phyloP scores from a whole-genome alignment of 2,888 invertebrate genomes.

The Emmelina monodactyla region DNA sequence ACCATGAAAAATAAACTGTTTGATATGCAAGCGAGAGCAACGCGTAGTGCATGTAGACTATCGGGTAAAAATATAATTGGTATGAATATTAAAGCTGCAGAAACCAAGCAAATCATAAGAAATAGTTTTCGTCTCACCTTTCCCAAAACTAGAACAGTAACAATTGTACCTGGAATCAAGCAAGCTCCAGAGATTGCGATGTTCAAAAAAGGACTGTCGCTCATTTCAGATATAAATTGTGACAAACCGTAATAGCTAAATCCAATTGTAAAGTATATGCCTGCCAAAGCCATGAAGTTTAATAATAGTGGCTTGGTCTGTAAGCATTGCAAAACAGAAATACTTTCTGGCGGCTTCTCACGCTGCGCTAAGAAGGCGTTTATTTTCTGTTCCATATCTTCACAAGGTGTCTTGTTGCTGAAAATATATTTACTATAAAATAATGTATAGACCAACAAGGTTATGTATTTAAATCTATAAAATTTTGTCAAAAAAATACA shows the following conservation, averaged over 20 bases:
- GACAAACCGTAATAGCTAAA: slow-evolving; percentile 86
- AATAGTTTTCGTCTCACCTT: slow-evolving; percentile 65
- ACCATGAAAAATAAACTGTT: slow-evolving; percentile 80
- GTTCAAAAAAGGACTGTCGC: slow-evolving; percentile 73
- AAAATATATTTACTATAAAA: slow-evolving; percentile 3
- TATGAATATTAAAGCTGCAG: too few relatives aligned
- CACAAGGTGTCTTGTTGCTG: slow-evolving; percentile 17
- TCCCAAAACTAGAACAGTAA: slow-evolving; percentile 65
- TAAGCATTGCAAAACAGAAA: slow-evolving; percentile 29
- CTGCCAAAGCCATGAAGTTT: slow-evolving; percentile 71
- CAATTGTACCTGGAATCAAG: slow-evolving; percentile 69
- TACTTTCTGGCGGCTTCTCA: slow-evolving; percentile 13
- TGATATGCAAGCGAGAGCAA: slow-evolving; percentile 71
- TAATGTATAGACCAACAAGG: too few relatives aligned
- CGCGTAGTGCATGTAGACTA: too few relatives aligned
- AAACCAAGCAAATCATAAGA: slow-evolving; percentile 35
- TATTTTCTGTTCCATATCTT: slow-evolving; percentile 28
- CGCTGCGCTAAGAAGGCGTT: slow-evolving; percentile 21
- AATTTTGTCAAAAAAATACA: too few relatives aligned
- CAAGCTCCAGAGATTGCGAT: slow-evolving; percentile 78
- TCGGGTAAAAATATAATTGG: too few relatives aligned
- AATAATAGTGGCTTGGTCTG: slow-evolving; percentile 55
- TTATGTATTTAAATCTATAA: too few relatives aligned
- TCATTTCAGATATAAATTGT: slow-evolving; percentile 77
- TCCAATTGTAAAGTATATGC: slow-evolving; percentile 80